Evolutionary conservation across 2,888 invertebrate species (phyloP).

Genomic region (Girardia tigrina): DNA sequence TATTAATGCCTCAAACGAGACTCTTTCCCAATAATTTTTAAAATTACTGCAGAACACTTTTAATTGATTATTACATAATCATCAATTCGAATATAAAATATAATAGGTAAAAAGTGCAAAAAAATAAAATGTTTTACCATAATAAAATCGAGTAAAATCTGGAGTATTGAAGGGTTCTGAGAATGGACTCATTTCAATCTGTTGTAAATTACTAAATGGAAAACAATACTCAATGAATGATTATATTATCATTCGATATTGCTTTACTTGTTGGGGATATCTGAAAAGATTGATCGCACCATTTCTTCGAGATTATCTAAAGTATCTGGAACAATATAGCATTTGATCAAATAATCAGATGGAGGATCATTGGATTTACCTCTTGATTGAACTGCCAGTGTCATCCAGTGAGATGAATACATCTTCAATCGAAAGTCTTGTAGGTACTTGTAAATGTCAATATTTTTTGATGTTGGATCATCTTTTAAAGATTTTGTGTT

Average conservation of each 20-base stretch:
- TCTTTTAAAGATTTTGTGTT: conserved; percentile 44
- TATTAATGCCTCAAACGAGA: too few relatives aligned
- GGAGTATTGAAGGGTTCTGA: conserved; percentile 17
- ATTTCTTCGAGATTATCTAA: conserved; percentile 31
- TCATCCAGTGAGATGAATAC: conserved; percentile 77
- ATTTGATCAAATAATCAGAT: too few relatives aligned
- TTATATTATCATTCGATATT: not conserved
- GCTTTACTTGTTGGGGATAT: conserved; percentile 32
- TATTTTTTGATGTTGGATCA: conserved; percentile 40
- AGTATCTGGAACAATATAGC: too few relatives aligned
- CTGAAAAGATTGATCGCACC: not conserved
- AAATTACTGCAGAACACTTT: too few relatives aligned
- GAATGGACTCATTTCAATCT: not conserved
- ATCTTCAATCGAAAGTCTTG: conserved; percentile 64
- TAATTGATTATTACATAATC: too few relatives aligned
- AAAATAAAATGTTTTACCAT: too few relatives aligned
- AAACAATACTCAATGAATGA: not conserved
- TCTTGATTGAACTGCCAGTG: conserved; percentile 62
- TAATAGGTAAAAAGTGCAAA: too few relatives aligned
- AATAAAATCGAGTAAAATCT: too few relatives aligned
- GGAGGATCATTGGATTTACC: too few relatives aligned
- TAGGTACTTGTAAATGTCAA: conserved; percentile 57
- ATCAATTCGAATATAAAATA: too few relatives aligned
- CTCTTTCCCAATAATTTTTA: too few relatives aligned
- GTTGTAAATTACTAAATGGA: conserved; percentile 25